These are phyloP conservation scores for Drosophila equinoxialis DNA, from an alignment of 1,140 invertebrate genomes.

Conservation along the genomic window DNA sequence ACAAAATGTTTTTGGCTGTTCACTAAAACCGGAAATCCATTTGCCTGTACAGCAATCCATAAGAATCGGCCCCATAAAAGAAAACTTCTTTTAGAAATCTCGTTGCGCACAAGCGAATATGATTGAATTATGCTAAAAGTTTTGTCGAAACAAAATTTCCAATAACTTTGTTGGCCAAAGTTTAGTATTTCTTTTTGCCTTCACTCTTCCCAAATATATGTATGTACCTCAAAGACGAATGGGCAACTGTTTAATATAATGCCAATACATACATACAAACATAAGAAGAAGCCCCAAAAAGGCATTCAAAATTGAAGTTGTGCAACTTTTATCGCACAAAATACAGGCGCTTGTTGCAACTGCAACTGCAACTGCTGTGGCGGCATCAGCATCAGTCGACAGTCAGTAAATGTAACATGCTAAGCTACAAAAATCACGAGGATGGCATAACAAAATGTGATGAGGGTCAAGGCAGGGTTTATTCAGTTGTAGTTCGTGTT, in stretches of 20 bases:
- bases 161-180: conserved; percentile 53
- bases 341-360: conserved; percentile 23
- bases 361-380: background rate
- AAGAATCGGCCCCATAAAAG: conserved; percentile 12
- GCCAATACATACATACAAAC: conserved; percentile 4
- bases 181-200: background rate
- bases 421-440: conserved; percentile 31
- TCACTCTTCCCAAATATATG: background rate
- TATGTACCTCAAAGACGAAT: conserved; percentile 30
- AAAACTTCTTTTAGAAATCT: conserved; percentile 46
- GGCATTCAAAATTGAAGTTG: conserved; percentile 13
- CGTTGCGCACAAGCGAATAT: conserved; percentile 41
- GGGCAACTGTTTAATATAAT: conserved; percentile 37
- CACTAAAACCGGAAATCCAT: conserved; percentile 11
- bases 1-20: background rate
- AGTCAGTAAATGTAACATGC: conserved; percentile 26
- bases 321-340: conserved; percentile 36
- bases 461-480: conserved; percentile 29
- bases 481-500: background rate
- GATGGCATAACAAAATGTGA: conserved; percentile 16
- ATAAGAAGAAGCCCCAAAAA: background rate
- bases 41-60: conserved; percentile 13
- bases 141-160: conserved; percentile 51
- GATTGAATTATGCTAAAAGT: conserved; percentile 59
- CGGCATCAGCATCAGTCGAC: conserved; percentile 2